Conservation (phyloP, 2,113 vertebrate genomes). For the Diadophis punctatus region DNA sequence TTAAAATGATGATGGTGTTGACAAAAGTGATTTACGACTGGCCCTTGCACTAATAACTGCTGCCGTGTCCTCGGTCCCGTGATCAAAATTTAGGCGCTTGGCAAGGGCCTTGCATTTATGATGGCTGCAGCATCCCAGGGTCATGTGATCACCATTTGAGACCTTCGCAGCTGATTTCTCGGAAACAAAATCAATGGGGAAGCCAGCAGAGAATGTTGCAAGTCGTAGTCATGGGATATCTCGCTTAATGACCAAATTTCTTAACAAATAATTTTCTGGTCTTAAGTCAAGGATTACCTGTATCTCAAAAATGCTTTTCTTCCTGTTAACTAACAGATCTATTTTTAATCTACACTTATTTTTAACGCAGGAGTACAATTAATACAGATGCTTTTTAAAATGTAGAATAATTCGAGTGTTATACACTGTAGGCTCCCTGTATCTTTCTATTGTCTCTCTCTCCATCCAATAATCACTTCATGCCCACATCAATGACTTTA, state of each 20-base stretch:
- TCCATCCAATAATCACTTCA: background rate
- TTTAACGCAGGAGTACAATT: background rate
- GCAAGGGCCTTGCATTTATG: background rate
- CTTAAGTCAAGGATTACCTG: background rate
- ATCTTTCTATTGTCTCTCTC: background rate
- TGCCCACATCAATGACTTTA: background rate
- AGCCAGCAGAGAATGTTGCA: background rate
- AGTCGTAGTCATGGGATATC: background rate
- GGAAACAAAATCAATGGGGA: background rate
- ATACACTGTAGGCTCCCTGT: background rate
- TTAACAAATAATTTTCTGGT: background rate
- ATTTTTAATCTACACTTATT: background rate
- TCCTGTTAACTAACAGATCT: background rate
- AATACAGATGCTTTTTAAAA: background rate
- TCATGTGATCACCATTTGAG: background rate
- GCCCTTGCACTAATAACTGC: background rate
- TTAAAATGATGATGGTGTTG: background rate
- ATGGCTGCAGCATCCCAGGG: background rate
- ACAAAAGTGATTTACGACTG: background rate
- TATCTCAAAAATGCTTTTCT: background rate
- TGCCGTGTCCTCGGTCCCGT: background rate
- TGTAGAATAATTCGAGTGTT: background rate
- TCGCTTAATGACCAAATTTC: background rate
- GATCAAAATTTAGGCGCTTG: background rate
- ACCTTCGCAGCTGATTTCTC: background rate